Conservation (phyloP, 1,140 invertebrate genomes). For the Phortica variegata region DNA sequence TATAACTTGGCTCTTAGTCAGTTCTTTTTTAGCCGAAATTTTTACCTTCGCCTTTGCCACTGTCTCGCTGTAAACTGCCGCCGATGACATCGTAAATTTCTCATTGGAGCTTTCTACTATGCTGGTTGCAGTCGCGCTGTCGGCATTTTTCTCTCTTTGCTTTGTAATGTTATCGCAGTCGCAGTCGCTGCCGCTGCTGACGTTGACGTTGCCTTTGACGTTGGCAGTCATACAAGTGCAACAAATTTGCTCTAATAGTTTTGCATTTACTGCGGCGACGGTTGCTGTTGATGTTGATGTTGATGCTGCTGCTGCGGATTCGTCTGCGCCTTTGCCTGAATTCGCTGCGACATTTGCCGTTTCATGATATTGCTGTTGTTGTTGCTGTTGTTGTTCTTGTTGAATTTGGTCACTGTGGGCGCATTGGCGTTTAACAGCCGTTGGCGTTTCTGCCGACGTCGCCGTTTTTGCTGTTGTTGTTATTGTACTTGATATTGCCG, state of each 20-base stretch:
- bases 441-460: conserved; percentile 19
- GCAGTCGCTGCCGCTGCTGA: neutral
- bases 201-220: neutral
- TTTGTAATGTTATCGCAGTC: conserved; percentile 2
- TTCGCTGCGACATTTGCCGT: conserved; percentile 4
- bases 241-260: too few relatives aligned
- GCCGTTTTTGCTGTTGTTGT: conserved; percentile 28
- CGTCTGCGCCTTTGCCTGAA: too few relatives aligned
- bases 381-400: conserved; percentile 9
- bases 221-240: neutral
- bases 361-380: conserved; percentile 18
- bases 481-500: conserved; percentile 50
- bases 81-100: too few relatives aligned
- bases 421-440: conserved; percentile 45
- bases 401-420: conserved; percentile 19
- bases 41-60: too few relatives aligned
- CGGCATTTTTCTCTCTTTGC: conserved; percentile 1
- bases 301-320: too few relatives aligned
- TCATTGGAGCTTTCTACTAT: too few relatives aligned
- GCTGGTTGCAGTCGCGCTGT: too few relatives aligned
- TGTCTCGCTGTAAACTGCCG: too few relatives aligned
- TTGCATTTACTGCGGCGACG: too few relatives aligned
- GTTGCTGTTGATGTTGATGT: too few relatives aligned
- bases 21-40: too few relatives aligned
- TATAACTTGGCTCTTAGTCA: too few relatives aligned